Base-by-base conservation (phyloP, 1,140 invertebrate genomes). In the Solenopsis fugax region DNA sequence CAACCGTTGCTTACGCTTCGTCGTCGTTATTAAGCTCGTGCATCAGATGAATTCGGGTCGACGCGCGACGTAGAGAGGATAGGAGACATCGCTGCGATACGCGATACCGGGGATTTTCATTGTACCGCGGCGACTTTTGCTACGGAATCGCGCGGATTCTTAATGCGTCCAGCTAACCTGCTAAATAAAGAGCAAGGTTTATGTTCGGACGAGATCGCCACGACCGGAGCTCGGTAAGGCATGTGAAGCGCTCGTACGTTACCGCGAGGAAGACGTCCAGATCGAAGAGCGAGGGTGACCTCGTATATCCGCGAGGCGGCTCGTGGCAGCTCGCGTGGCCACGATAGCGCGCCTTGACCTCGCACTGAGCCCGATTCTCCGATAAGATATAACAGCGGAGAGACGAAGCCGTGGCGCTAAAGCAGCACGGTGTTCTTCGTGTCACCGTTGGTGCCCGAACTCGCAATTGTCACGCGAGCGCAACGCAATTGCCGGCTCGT, bases 311-410 rank as follows among this genome's bases (percentile, higher is more conserved):
- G 72, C 72, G 60, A 41, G 50, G 56, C 29, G 78, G 34, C 58
- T 80, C 73, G 78, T 48, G 75, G 67, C 50, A 64, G 80, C 64
- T 91, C 88, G 89, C 91, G 91, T 92, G 90, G 89, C 62, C 60
- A 62, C 81, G 80, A 85, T 89, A 91, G 88, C 87, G 89, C 91
- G 91, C 92, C 92, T 93, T 93, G 92, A 93, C 92, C 92, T 93
- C 90, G 86, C 90, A 80, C 81, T 77, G 67, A 41, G 62, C 62
- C 87, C 60, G 89, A 91, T 92, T 56, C 75, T 71, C 37, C 89
- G 92, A 92, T 92, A 92, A 93, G 91, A 92, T 89, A 87, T 71
- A 73, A 77, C 65, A 56, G 45, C 34, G 52, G 64, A 37, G 37
- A 78, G 87, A 77, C 71, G 58, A 69, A 80, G 76, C 29, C 65